Percentiles rank a stretch among this genome's conserved stretches.
phyloP scores from a whole-genome alignment of 2,113 vertebrate species.

The Myotis davidii region DNA sequence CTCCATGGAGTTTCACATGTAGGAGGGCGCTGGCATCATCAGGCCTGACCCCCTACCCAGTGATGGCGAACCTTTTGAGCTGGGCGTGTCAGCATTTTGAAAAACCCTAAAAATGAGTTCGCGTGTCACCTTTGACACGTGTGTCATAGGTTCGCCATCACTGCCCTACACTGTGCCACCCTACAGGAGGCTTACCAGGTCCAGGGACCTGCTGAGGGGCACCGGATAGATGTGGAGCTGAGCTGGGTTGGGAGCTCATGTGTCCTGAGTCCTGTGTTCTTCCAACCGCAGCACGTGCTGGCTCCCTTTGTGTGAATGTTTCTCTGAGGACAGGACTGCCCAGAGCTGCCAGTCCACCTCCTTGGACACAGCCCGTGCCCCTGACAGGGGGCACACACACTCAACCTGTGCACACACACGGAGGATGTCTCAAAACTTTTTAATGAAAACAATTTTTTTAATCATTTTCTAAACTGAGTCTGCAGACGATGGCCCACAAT shows the following conservation, averaged over 20 bases:
- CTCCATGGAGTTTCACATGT: background rate
- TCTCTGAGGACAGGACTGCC: background rate
- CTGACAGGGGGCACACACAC: too few relatives aligned
- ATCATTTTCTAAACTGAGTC: background rate
- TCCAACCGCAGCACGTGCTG: background rate
- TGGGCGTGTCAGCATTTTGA: too few relatives aligned
- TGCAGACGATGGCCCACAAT: background rate
- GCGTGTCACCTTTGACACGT: too few relatives aligned
- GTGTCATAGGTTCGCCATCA: too few relatives aligned
- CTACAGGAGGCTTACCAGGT: background rate
- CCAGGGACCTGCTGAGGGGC: background rate
- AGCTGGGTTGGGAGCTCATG: background rate
- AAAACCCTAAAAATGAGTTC: too few relatives aligned
- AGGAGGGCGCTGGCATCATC: background rate
- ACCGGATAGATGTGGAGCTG: too few relatives aligned
- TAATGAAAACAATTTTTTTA: background rate
- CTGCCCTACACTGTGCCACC: background rate
- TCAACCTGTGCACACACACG: background rate
- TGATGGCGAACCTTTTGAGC: too few relatives aligned
- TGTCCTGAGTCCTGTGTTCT: background rate
- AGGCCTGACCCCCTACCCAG: background rate
- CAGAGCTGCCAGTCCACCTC: fast-evolving
- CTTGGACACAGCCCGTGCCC: background rate
- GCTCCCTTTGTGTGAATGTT: background rate
- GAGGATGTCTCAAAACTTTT: background rate